Evolutionary conservation across 2,113 vertebrate genomes (phyloP), one percentile per base, ranked within the genome.

Genomic region (Carassius carassius): DNA sequence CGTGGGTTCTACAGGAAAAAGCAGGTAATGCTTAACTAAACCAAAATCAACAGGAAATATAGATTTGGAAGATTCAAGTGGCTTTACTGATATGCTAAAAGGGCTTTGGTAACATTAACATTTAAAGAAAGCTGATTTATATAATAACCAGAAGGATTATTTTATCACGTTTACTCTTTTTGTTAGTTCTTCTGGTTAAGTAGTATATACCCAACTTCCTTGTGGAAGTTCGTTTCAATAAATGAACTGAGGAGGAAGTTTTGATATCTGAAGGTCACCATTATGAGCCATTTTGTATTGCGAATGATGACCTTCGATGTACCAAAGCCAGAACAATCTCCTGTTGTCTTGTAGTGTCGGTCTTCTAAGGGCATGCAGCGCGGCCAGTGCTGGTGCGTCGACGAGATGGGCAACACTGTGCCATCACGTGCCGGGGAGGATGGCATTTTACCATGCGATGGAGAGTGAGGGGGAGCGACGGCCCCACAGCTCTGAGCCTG

Each of bases 1-100:
- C 94, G 90, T 0, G 95, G 95, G 8, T 96, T 95, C 92, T 96
- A 96, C 92, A 94, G 95, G 89, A 94, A 94, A 93, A 96, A 95
- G 89, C 95, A 96, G 95, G 95, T 96, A 91, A 35, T 17, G 3
- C n/a, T 54, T 35, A 23, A 16, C 16, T 29, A 58, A 54, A 72
- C 10, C 8, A n/a, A 60, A 3, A n/a, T 60, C 19, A n/a, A 60
- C 1, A n/a, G 9, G 9, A 21, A 60, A 60, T 60, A 0, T 3
- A 3, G 6, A 10, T 56, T 56, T 56, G 21, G 0, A 10, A 58
- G 19, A 58, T n/a, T 58, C 56, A 21, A 21, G 17, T 58, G 56
- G 56, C 56, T 56, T 9, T 21, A 7, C 2, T 19, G 51, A 19
- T 19, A 7, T 19, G 51, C 16, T 19, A 19, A 56, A 56, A 56